A percentile compares a stretch with the other conserved stretches of the same genome.
Conservation (phyloP, 2,797 vertebrate species). For the Coregonus suidteri region DNA sequence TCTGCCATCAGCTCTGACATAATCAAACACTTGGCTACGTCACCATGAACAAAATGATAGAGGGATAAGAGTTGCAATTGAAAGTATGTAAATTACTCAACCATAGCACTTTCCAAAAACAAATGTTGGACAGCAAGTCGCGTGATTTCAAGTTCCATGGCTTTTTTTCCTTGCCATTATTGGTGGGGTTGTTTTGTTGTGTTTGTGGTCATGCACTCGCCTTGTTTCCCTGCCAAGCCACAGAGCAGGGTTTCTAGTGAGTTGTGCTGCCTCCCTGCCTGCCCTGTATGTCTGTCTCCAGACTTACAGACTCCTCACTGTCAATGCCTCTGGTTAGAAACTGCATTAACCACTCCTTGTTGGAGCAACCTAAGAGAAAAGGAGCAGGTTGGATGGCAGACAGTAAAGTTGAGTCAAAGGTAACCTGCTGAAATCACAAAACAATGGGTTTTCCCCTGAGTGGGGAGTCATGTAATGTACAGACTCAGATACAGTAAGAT, state of each 20-base stretch:
- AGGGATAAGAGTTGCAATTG: background rate
- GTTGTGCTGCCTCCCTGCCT: conserved; percentile 15
- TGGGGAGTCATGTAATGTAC: background rate
- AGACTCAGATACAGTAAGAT: background rate
- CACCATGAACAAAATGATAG: too few species aligned
- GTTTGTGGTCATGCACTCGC: background rate
- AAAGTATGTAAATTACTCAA: background rate
- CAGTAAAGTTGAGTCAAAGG: conserved; percentile 4
- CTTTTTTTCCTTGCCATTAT: conserved; percentile 16
- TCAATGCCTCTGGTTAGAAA: conserved; percentile 13
- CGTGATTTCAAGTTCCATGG: too few species aligned
- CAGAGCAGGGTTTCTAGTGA: conserved; percentile 31
- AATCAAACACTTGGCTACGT: background rate
- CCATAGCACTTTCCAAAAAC: background rate
- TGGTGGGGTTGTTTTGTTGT: conserved; percentile 16
- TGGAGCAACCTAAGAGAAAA: conserved; percentile 6
- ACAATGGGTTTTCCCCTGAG: background rate
- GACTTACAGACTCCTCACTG: conserved; percentile 35
- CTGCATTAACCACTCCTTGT: conserved; percentile 3
- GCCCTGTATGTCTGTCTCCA: conserved; percentile 18
- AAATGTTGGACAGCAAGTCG: too few species aligned
- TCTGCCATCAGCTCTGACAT: background rate
- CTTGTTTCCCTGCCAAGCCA: conserved; percentile 36
- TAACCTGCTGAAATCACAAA: conserved; percentile 5
- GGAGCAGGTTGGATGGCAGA: background rate